Evolutionary conservation across 2,888 invertebrate species (phyloP).

Genomic region (Drosophila mulleri): DNA sequence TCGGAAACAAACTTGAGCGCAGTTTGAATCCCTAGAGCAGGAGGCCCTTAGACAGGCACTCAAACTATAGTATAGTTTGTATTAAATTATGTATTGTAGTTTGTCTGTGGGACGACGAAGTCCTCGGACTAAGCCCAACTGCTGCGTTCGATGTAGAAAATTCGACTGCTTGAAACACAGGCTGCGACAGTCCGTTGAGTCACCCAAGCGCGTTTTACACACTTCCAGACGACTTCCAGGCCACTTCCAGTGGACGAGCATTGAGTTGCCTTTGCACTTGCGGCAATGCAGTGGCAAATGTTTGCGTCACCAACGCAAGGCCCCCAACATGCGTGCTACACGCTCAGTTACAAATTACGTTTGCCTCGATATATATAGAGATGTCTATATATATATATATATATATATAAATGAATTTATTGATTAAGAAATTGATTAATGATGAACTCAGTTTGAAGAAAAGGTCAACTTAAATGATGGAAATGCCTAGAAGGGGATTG

Average conservation of each 20-base stretch:
- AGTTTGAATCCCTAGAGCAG: neutral
- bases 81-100: slow-evolving; percentile 21
- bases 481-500: neutral
- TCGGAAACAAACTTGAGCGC: slow-evolving; percentile 7
- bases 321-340: slow-evolving; percentile 2
- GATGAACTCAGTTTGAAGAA: neutral
- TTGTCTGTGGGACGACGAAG: slow-evolving; percentile 7
- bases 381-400: slow-evolving; percentile 11
- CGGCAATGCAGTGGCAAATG: slow-evolving; percentile 19
- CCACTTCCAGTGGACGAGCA: slow-evolving; percentile 45
- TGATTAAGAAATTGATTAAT: neutral
- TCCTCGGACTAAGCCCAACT: slow-evolving; percentile 24
- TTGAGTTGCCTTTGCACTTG: slow-evolving; percentile 14
- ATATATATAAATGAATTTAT: slow-evolving; percentile 4
- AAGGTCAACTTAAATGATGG: neutral
- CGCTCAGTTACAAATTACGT: slow-evolving; percentile 4
- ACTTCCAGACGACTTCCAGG: slow-evolving; percentile 58
- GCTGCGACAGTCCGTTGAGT: slow-evolving; percentile 40
- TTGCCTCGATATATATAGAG: neutral
- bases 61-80: slow-evolving; percentile 1
- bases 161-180: slow-evolving; percentile 44
- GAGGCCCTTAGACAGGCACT: slow-evolving; percentile 12
- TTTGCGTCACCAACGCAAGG: slow-evolving; percentile 40
- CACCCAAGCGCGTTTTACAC: slow-evolving; percentile 14
- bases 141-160: slow-evolving; percentile 51